These are phyloP conservation scores for Periparus ater DNA, from an alignment of 2,797 vertebrate genomes.

Conservation along the genomic window DNA sequence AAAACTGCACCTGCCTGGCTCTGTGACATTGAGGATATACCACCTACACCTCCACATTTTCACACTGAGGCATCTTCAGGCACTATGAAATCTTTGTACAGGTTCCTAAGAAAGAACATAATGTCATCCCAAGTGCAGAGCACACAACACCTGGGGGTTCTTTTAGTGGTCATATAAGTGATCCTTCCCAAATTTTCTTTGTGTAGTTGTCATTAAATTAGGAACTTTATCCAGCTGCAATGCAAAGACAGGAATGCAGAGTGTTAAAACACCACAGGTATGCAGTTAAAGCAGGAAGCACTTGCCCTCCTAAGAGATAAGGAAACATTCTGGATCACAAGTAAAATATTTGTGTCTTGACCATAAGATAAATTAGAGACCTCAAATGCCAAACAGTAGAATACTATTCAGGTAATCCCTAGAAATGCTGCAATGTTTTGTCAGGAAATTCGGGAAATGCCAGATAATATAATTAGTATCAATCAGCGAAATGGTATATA, in stretches of 20 bases:
- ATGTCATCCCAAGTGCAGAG: not conserved
- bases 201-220: not conserved
- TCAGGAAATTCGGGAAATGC: not conserved
- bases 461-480: not conserved
- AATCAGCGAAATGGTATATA: not conserved
- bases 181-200: not conserved
- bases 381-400: not conserved
- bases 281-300: not conserved
- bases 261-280: not conserved
- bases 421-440: not conserved
- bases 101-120: not conserved
- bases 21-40: not conserved
- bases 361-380: not conserved
- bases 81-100: not conserved
- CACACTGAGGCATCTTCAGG: not conserved
- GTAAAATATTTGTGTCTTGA: not conserved
- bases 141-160: not conserved
- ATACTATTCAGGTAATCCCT: not conserved
- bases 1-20: not conserved
- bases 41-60: not conserved
- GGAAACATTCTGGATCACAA: not conserved
- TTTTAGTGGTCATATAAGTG: not conserved
- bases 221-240: not conserved
- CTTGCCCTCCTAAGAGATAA: not conserved
- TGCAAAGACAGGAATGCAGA: fast-evolving